Percentiles rank a stretch among this genome's conserved stretches.
Conservation (phyloP, 2,888 invertebrate genomes). For the Octonoba sinensis region DNA sequence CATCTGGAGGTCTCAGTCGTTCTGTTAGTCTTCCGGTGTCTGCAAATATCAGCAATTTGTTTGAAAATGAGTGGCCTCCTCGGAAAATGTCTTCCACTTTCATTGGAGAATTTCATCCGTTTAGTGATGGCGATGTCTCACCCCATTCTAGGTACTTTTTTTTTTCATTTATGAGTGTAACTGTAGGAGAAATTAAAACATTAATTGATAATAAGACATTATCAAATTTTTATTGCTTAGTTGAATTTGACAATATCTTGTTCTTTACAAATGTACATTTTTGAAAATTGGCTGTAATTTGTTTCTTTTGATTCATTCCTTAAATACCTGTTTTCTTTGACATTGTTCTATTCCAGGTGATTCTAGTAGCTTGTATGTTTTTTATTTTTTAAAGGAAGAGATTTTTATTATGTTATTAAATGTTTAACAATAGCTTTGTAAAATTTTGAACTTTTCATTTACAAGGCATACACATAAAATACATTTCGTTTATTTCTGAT, state of each 20-base stretch:
- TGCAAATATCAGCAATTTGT: constrained; percentile 28
- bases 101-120: constrained; percentile 82
- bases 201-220: background rate
- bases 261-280: too few relatives aligned
- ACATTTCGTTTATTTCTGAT: too few relatives aligned
- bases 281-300: too few relatives aligned
- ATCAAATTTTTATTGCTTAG: background rate
- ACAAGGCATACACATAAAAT: too few relatives aligned
- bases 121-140: constrained; percentile 85
- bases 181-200: background rate
- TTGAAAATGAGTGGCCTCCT: constrained; percentile 36
- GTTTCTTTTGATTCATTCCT: too few relatives aligned
- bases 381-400: too few relatives aligned
- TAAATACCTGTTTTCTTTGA: too few relatives aligned
- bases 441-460: too few relatives aligned
- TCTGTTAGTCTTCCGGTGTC: constrained; percentile 57
- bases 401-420: too few relatives aligned
- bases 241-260: background rate
- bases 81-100: constrained; percentile 58
- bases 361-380: too few relatives aligned
- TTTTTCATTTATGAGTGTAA: background rate
- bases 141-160: constrained; percentile 58
- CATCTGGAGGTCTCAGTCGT: constrained; percentile 32
- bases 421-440: too few relatives aligned
- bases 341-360: too few relatives aligned